Percentiles rank a stretch among this genome's conserved stretches.
phyloP scores from a whole-genome alignment of 35 echinoderm and acorn worm genomes.

The Eucidaris tribuloides region DNA sequence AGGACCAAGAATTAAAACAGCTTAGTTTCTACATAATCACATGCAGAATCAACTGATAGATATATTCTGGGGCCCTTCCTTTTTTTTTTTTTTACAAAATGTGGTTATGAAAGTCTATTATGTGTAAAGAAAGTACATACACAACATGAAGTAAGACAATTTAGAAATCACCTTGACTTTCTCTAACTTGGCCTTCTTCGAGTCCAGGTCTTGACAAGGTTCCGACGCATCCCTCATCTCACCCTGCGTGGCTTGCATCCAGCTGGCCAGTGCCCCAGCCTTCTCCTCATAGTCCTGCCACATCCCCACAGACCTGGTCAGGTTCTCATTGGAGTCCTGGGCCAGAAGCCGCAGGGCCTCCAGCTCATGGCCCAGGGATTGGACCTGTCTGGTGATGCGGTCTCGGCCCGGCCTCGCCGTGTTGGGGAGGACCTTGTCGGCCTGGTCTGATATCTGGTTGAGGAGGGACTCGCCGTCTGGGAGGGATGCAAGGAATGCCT shows the following conservation, averaged over 20 bases:
- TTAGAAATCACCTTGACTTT: constrained; percentile 49
- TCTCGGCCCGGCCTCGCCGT: constrained; percentile 45
- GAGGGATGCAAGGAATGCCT: constrained; percentile 41
- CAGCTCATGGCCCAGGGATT: constrained; percentile 28
- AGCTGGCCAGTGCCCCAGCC: constrained; percentile 13
- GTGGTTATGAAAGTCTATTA: no score
- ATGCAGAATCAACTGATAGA: no score
- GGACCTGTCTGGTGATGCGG: constrained; percentile 43
- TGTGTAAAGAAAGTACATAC: no score
- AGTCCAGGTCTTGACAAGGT: constrained; percentile 32
- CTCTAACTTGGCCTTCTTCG: constrained; percentile 34
- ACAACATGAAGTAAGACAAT: neutral
- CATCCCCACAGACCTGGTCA: constrained; percentile 3
- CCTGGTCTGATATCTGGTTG: constrained; percentile 29
- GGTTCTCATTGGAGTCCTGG: neutral
- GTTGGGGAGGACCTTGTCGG: constrained; percentile 43
- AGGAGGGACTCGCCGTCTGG: constrained; percentile 60
- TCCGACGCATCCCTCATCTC: neutral
- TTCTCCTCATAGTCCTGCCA: constrained; percentile 40
- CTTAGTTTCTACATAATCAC: no score
- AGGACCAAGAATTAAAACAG: no score
- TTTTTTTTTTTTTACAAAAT: no score
- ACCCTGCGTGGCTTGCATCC: constrained; percentile 37
- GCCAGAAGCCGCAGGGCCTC: constrained; percentile 30
- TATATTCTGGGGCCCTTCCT: no score